These are phyloP conservation scores for Azemiops feae DNA, from an alignment of 2,113 vertebrate genomes.

Conservation along the genomic window DNA sequence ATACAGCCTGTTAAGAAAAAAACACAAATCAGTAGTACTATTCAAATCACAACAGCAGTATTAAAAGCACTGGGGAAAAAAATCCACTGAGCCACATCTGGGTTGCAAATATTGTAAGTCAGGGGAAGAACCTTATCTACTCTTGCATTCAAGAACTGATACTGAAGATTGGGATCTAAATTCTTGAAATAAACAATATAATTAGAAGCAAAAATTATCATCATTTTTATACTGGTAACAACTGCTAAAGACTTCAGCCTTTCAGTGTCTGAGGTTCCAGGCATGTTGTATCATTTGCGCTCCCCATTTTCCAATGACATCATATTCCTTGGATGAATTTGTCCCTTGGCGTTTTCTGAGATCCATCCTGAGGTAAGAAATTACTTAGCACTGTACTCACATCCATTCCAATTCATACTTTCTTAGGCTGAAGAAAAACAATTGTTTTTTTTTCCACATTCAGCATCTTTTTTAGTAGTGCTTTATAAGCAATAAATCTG, in stretches of 20 bases:
- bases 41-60: not conserved
- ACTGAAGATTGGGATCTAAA: not conserved
- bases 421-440: not conserved
- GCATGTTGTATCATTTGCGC: not conserved
- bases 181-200: not conserved
- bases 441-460: not conserved
- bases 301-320: too few species aligned
- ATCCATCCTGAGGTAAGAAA: not conserved
- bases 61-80: not conserved
- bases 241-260: not conserved
- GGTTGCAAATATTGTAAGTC: not conserved
- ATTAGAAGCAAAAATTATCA: not conserved
- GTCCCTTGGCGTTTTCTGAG: too few species aligned
- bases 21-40: not conserved
- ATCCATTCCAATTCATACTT: not conserved
- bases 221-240: not conserved
- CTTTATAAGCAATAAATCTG: not conserved
- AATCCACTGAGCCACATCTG: not conserved
- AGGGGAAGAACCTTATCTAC: not conserved
- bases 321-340: not conserved
- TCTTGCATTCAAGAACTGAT: not conserved
- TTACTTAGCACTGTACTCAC: not conserved
- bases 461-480: not conserved
- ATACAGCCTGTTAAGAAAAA: conserved; percentile 73
- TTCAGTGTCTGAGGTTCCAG: not conserved